Percentiles rank a stretch among this genome's conserved stretches.
Conservation (phyloP, 2,113 vertebrate genomes). For the Kryptolebias marmoratus region DNA sequence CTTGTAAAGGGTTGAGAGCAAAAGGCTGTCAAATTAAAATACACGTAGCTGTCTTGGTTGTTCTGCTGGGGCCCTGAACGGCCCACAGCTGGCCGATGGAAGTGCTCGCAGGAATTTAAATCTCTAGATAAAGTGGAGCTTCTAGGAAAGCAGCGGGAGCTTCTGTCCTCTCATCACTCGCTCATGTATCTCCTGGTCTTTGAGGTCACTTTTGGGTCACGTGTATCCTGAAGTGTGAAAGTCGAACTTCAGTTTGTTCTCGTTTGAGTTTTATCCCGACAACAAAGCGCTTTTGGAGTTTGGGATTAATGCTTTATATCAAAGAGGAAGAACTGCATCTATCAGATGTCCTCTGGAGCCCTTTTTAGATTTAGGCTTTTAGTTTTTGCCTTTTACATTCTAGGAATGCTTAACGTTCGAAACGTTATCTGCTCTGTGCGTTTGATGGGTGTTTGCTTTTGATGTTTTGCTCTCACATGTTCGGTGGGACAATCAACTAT, state of each 20-base stretch:
- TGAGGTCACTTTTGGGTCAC: background rate
- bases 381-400: too few species aligned
- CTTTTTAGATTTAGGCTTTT: too few species aligned
- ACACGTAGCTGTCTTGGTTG: too few species aligned
- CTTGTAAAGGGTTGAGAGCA: too few species aligned
- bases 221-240: background rate
- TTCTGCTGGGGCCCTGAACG: conserved; percentile 3
- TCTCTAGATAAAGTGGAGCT: conserved; percentile 44
- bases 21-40: background rate
- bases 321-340: too few species aligned
- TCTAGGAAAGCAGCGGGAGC: conserved; percentile 40
- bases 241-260: background rate
- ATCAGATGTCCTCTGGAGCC: too few species aligned
- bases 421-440: conserved; percentile 1
- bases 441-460: conserved; percentile 34
- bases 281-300: conserved; percentile 13
- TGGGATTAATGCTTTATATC: too few species aligned
- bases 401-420: background rate
- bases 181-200: background rate
- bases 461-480: conserved; percentile 42
- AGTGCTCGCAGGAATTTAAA: conserved; percentile 39
- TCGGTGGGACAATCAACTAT: conserved; percentile 68
- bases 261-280: background rate
- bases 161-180: conserved; percentile 22
- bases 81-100: conserved; percentile 17